phyloP scores from a whole-genome alignment of 2,797 vertebrate genomes.

The Gymnoscopelus braueri region DNA sequence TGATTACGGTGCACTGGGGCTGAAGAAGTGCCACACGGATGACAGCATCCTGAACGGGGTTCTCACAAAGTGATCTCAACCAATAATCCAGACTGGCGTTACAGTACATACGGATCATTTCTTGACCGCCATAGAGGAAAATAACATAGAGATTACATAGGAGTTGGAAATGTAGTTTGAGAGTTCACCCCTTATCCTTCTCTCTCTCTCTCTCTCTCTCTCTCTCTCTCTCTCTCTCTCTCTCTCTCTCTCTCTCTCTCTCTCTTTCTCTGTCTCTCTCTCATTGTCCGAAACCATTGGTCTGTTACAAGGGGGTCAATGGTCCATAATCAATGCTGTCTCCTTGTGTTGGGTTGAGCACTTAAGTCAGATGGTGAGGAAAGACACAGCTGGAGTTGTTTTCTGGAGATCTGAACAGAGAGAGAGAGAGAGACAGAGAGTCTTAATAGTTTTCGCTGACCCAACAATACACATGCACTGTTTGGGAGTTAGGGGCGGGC shows the following conservation, averaged over 20 bases:
- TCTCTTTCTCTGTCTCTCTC: not conserved
- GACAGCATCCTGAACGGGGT: constrained; percentile 57
- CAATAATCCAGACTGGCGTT: constrained; percentile 40
- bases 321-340: constrained; percentile 11
- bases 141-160: constrained; percentile 4
- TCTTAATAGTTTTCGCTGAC: constrained; percentile 12
- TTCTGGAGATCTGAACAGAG: constrained; percentile 13
- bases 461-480: constrained; percentile 19
- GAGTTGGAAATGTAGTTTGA: constrained; percentile 24
- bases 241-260: not conserved
- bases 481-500: constrained; percentile 5
- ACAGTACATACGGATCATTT: constrained; percentile 23
- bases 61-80: constrained; percentile 65
- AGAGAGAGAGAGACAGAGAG: constrained; percentile 9
- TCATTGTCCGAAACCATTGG: constrained; percentile 17
- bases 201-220: constrained; percentile 17
- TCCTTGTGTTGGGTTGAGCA: constrained; percentile 15
- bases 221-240: constrained; percentile 17
- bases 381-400: not conserved
- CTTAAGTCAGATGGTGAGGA: constrained; percentile 1
- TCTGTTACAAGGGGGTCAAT: constrained; percentile 19
- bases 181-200: constrained; percentile 12
- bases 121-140: constrained; percentile 15
- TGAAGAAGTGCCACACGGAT: constrained; percentile 47
- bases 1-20: constrained; percentile 52